Percentiles rank a stretch among this genome's conserved stretches.
Evolutionary conservation across 2,888 invertebrate genomes (phyloP).

Genomic region (Molanna angustata): DNA sequence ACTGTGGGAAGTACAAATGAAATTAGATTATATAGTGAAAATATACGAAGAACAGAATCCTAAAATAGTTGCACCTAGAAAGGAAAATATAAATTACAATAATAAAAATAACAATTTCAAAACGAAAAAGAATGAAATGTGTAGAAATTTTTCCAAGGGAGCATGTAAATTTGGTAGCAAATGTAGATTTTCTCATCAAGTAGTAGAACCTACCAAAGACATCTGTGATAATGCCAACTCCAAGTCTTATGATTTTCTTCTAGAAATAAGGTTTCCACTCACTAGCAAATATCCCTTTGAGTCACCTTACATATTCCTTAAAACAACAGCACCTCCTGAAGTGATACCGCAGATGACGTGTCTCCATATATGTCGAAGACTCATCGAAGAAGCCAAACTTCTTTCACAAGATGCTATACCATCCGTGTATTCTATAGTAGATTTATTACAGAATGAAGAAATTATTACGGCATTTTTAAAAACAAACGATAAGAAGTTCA

Average conservation of each 20-base stretch:
- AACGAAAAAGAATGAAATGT: constrained; percentile 57
- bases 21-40: constrained; percentile 63
- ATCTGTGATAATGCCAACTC: constrained; percentile 38
- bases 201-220: constrained; percentile 42
- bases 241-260: constrained; percentile 54
- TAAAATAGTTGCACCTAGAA: constrained; percentile 43
- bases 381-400: constrained; percentile 65
- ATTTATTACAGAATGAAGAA: constrained; percentile 67
- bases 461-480: constrained; percentile 61
- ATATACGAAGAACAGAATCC: constrained; percentile 52
- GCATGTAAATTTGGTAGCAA: constrained; percentile 71
- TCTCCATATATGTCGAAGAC: constrained; percentile 62
- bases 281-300: constrained; percentile 72
- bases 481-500: constrained; percentile 53
- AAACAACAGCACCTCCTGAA: constrained; percentile 55
- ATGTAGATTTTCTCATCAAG: constrained; percentile 71
- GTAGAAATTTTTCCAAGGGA: constrained; percentile 62
- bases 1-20: constrained; percentile 69
- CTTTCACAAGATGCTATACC: constrained; percentile 68
- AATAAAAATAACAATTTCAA: constrained; percentile 42
- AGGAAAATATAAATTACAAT: constrained; percentile 44
- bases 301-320: constrained; percentile 68
- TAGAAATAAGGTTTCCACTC: constrained; percentile 73
- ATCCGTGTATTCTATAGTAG: constrained; percentile 68
- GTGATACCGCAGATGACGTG: constrained; percentile 63